phyloP scores from a whole-genome alignment of 2,797 vertebrate species.

The Babyrousa celebensis region DNA sequence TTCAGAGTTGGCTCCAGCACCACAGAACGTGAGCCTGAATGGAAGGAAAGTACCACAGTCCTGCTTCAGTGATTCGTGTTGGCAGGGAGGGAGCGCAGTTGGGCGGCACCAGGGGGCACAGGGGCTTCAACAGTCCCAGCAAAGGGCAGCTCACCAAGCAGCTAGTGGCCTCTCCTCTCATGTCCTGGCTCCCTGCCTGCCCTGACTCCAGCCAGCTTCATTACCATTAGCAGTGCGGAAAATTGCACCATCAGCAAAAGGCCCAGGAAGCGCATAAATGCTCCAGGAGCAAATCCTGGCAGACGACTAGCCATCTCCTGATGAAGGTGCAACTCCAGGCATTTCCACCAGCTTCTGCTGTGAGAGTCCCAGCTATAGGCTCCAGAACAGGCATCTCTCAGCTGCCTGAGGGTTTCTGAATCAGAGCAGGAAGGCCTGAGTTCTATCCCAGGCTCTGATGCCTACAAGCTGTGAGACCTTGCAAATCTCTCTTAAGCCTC shows the following conservation, averaged over 20 bases:
- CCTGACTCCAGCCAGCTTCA: constrained; percentile 49
- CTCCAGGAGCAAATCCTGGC: neutral
- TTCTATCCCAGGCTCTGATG: neutral
- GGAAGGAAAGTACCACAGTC: neutral
- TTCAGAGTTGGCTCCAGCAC: neutral
- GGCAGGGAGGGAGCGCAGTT: neutral
- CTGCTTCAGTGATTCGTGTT: neutral
- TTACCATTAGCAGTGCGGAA: constrained; percentile 79
- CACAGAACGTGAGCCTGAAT: neutral
- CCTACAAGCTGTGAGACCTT: neutral
- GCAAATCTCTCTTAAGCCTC: neutral
- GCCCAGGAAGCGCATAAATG: constrained; percentile 72
- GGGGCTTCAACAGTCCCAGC: constrained; percentile 83
- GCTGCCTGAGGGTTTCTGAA: neutral
- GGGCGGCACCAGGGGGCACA: constrained; percentile 74
- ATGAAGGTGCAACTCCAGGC: neutral
- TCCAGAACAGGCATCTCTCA: neutral
- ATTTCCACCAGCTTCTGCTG: neutral
- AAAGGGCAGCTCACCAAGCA: constrained; percentile 72
- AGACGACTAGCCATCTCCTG: neutral
- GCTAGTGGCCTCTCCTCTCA: constrained; percentile 77
- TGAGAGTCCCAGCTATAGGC: neutral
- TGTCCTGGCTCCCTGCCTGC: neutral
- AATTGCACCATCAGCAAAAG: constrained; percentile 81
- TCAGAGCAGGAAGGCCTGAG: neutral